phyloP scores from a whole-genome alignment of 2,888 invertebrate species.

The Protonemura montana region DNA sequence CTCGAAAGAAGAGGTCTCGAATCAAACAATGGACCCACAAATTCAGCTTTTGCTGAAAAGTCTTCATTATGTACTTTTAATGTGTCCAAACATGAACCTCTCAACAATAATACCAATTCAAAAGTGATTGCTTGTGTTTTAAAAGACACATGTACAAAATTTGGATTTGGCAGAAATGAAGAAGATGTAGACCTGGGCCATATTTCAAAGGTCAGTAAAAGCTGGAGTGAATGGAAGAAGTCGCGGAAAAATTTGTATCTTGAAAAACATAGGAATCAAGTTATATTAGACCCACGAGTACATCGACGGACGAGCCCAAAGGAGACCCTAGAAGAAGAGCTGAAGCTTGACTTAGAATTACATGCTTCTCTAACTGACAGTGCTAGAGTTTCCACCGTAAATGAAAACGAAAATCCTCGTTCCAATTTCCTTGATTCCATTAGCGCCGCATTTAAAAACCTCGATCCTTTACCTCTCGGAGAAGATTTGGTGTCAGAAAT shows the following conservation, averaged over 20 bases:
- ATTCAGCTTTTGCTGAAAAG: neutral
- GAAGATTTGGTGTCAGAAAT: neutral
- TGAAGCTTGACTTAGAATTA: neutral
- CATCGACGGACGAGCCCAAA: neutral
- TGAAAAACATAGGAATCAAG: neutral
- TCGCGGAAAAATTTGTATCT: neutral
- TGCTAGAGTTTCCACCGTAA: neutral
- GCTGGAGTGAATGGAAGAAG: constrained; percentile 7
- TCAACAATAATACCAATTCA: too few species aligned
- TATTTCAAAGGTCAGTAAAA: neutral
- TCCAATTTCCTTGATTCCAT: neutral
- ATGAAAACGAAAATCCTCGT: neutral
- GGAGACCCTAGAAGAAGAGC: neutral
- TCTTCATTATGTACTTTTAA: neutral
- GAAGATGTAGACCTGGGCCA: neutral
- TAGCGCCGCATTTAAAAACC: neutral
- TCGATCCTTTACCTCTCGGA: neutral
- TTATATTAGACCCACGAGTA: neutral
- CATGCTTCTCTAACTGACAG: neutral
- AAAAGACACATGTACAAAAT: neutral
- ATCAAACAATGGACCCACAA: neutral
- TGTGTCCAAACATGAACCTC: too few species aligned
- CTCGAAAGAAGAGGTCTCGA: neutral
- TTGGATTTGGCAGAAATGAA: neutral
- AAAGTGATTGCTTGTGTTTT: neutral